Evolutionary conservation across 1,140 invertebrate species (phyloP).

Genomic region (Apis laboriosa): DNA sequence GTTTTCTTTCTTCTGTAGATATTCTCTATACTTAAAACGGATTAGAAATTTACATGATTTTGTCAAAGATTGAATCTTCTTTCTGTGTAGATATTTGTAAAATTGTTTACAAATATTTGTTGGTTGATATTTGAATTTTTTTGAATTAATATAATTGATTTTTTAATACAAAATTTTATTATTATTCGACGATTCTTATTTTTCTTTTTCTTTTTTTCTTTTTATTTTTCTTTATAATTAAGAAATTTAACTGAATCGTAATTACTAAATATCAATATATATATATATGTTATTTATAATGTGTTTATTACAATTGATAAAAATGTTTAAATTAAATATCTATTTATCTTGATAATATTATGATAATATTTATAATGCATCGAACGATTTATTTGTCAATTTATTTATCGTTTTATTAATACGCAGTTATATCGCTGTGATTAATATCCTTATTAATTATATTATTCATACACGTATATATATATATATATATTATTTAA

Average conservation of each 20-base stretch:
- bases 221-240: too few species aligned
- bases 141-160: too few species aligned
- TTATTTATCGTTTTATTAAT: conserved; percentile 1
- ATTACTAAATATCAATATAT: too few species aligned
- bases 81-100: neutral
- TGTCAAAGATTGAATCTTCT: too few species aligned
- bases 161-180: neutral
- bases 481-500: neutral
- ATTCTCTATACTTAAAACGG: too few species aligned
- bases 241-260: too few species aligned
- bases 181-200: neutral
- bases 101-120: neutral
- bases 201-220: too few species aligned
- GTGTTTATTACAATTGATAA: neutral
- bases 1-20: neutral
- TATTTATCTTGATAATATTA: conserved; percentile 1
- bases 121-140: too few species aligned
- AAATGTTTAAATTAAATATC: conserved; percentile 3
- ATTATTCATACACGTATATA: too few species aligned
- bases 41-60: too few species aligned
- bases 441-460: conserved; percentile 19
- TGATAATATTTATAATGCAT: neutral
- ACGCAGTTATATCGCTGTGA: neutral
- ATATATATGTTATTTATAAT: too few species aligned
- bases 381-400: conserved; percentile 22